Conservation (phyloP, 35 echinoderm and acorn worm genomes). For the Chiridota heheva region DNA sequence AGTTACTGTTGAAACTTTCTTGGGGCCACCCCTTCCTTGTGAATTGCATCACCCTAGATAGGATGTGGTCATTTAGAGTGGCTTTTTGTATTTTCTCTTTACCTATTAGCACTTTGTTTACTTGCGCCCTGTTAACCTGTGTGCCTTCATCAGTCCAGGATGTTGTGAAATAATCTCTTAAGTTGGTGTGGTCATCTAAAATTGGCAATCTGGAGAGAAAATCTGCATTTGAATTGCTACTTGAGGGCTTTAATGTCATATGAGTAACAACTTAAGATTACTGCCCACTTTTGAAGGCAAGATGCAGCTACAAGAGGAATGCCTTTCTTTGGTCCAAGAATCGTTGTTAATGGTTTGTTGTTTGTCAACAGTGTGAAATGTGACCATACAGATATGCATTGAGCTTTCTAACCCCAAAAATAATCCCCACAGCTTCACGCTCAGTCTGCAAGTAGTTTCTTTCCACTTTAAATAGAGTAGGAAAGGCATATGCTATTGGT, state of each 20-base stretch:
- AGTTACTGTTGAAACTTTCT: not conserved
- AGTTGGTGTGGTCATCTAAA: not conserved
- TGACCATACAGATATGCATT: constrained; percentile 11
- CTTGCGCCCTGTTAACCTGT: not conserved
- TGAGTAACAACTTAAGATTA: not conserved
- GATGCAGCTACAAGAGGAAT: constrained; percentile 30
- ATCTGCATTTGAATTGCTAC: constrained; percentile 1
- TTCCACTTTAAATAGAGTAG: not conserved
- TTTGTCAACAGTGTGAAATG: constrained; percentile 23
- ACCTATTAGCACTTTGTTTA: constrained; percentile 23
- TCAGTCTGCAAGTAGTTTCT: constrained; percentile 12
- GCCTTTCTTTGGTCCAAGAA: constrained; percentile 17
- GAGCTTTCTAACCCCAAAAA: constrained; percentile 32
- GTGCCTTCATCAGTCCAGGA: not conserved
- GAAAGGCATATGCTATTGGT: constrained; percentile 43
- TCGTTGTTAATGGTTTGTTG: constrained; percentile 25
- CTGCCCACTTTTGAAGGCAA: constrained; percentile 4
- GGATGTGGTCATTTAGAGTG: constrained; percentile 17
- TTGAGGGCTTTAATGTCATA: constrained; percentile 16
- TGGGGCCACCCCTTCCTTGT: constrained; percentile 25
- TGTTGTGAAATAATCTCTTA: not conserved
- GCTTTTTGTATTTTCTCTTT: constrained; percentile 1
- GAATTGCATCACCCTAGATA: constrained; percentile 41
- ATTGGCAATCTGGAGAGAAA: not conserved
- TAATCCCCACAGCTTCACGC: constrained; percentile 43